These are phyloP conservation scores for Hirudinaria manillensis DNA, from an alignment of 2,888 invertebrate genomes.

Conservation along the genomic window DNA sequence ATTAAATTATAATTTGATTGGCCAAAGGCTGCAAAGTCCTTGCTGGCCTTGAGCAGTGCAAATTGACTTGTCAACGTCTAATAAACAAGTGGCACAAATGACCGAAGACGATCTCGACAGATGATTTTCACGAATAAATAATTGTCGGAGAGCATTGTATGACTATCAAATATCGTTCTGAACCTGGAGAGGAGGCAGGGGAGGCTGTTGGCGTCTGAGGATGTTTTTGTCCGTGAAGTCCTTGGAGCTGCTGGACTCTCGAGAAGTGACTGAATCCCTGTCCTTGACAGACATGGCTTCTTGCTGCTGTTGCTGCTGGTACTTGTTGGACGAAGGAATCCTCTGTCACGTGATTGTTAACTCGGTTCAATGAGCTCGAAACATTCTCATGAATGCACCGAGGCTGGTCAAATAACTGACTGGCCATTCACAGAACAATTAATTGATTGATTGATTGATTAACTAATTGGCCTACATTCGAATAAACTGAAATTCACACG, in stretches of 20 bases:
- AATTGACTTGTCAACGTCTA: no score
- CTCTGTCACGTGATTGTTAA: conserved; percentile 3
- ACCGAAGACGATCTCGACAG: no score
- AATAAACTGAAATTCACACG: no score
- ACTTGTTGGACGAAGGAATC: background rate
- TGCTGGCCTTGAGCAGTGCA: no score
- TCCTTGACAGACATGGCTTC: conserved; percentile 11
- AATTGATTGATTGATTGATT: no score
- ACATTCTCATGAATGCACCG: background rate
- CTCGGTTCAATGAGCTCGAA: background rate
- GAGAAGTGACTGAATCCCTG: background rate
- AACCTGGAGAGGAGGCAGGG: conserved; percentile 27
- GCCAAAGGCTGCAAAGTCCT: no score
- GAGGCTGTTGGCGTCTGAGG: conserved; percentile 27
- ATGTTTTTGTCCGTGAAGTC: conserved; percentile 25
- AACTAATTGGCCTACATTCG: no score
- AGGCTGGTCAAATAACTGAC: no score
- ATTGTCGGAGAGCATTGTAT: background rate
- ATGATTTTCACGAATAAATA: no score
- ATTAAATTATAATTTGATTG: no score
- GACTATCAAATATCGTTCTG: background rate
- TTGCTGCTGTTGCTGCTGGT: conserved; percentile 15
- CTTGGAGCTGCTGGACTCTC: conserved; percentile 5
- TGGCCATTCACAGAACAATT: no score
- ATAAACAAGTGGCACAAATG: no score